Base-by-base conservation (phyloP, 2,888 invertebrate species). In the Xylophagus ater region DNA sequence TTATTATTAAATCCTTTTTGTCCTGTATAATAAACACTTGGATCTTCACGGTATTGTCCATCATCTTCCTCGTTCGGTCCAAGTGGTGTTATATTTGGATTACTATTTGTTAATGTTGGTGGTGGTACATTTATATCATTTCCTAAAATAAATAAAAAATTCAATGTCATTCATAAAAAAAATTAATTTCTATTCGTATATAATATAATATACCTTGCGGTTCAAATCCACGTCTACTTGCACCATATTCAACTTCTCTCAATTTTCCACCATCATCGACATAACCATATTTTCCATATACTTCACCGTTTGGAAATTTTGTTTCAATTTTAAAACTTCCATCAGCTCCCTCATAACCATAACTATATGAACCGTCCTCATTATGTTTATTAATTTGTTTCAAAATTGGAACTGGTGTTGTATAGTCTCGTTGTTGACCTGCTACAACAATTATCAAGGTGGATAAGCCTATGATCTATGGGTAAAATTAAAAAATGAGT, bases 281-380 rank as follows among this genome's bases (percentile, higher is more conserved):
- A 58, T 87, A 89, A n/a, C 89, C 89, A 54, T 88, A 89, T 59
- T 88, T 89, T 42, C 89, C 89, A 35, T 77, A 81, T 1, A 88
- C 85, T 53, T 87, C 86, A 0, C 88, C 88, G 31, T 73, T 79
- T 0, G 82, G 72, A 53, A 83, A 82, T 61, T 87, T 88, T 2
- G 87, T 86, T 60, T 88, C 88, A 46, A 88, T 86, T 66, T 87
- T 87, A 68, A 82, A 87, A 34, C 81, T 78, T 8, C 85, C 86
- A 55, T 89, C 88, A 0, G 85, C 88, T 0, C 76, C 82, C 61
- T 89, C 88, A 61, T 84, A 89, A 0, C 87, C 88, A 55, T 81
- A 88, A 52, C 84, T 86, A 65, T 89, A 89, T 9, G 86, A 86
- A 1, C 86, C 87, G 49, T 88, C 87, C 47, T 84, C 85, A 58